These are phyloP conservation scores for Solenopsis invicta DNA, from an alignment of 1,140 invertebrate species.

Conservation along the genomic window DNA sequence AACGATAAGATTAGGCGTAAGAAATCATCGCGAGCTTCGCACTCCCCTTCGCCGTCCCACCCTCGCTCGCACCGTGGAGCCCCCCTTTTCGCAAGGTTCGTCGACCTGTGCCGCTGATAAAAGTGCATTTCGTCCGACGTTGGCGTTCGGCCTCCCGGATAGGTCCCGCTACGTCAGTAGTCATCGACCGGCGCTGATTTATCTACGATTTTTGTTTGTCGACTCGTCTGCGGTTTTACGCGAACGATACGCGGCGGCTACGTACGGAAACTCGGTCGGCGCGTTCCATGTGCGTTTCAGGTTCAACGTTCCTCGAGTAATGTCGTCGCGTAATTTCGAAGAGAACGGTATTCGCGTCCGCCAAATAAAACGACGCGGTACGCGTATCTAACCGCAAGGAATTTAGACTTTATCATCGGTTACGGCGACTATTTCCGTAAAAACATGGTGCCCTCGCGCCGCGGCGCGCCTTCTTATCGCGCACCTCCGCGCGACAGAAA, in stretches of 20 bases:
- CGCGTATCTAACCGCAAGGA: constrained; percentile 17
- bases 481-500: neutral
- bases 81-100: constrained; percentile 66
- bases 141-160: constrained; percentile 16
- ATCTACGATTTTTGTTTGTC: constrained; percentile 64
- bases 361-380: constrained; percentile 21
- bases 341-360: constrained; percentile 10
- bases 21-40: constrained; percentile 60
- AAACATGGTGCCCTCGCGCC: neutral
- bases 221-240: constrained; percentile 64
- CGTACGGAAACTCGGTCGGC: constrained; percentile 73
- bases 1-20: constrained; percentile 78
- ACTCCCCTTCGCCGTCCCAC: constrained; percentile 46
- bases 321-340: constrained; percentile 31
- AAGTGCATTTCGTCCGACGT: constrained; percentile 75
- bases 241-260: constrained; percentile 51
- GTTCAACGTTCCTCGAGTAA: constrained; percentile 46
- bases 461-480: neutral
- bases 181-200: constrained; percentile 59
- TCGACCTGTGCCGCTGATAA: constrained; percentile 78
- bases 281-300: constrained; percentile 48
- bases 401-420: constrained; percentile 18
- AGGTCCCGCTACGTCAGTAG: constrained; percentile 56
- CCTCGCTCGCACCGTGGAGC: constrained; percentile 50
- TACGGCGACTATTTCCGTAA: constrained; percentile 15